A percentile compares a stretch with the other conserved stretches of the same genome.
These are phyloP conservation scores for Ophiothrix spiculata DNA, from an alignment of 35 echinoderm and acorn worm species.

Conservation along the genomic window DNA sequence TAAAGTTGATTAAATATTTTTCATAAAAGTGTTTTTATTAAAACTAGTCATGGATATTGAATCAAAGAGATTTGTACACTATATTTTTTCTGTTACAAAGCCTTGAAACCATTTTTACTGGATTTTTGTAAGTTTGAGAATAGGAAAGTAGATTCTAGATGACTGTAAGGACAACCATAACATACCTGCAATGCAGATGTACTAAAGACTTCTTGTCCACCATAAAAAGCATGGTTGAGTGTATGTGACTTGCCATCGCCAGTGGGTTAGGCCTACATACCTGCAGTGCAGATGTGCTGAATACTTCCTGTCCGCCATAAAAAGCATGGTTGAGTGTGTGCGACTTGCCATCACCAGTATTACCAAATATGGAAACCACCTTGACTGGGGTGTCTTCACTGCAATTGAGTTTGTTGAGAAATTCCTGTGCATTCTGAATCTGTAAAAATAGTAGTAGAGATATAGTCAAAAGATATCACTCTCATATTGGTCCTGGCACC, in stretches of 20 bases:
- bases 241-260: slow-evolving; percentile 97
- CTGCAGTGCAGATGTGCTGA: slow-evolving; percentile 64
- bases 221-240: slow-evolving; percentile 93
- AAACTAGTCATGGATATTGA: too few species aligned
- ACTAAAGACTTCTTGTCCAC: slow-evolving; percentile 72
- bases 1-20: too few species aligned
- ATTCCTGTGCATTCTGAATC: slow-evolving; percentile 61
- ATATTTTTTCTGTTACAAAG: too few species aligned
- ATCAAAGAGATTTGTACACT: too few species aligned
- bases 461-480: too few species aligned
- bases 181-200: slow-evolving; percentile 71
- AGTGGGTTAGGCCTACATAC: too few species aligned
- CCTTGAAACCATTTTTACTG: too few species aligned
- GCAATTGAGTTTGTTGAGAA: slow-evolving; percentile 64
- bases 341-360: slow-evolving; percentile 97
- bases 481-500: too few species aligned
- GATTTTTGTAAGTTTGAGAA: too few species aligned
- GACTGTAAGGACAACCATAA: too few species aligned
- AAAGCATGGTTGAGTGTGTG: slow-evolving; percentile 96
- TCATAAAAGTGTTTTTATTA: too few species aligned
- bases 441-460: slow-evolving; percentile 18
- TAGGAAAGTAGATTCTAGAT: too few species aligned
- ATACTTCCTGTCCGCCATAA: slow-evolving; percentile 77
- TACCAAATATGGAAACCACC: slow-evolving; percentile 98
- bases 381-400: slow-evolving; percentile 50